Conservation (phyloP, 2,113 vertebrate genomes). For the Drymodes brunneopygia region DNA sequence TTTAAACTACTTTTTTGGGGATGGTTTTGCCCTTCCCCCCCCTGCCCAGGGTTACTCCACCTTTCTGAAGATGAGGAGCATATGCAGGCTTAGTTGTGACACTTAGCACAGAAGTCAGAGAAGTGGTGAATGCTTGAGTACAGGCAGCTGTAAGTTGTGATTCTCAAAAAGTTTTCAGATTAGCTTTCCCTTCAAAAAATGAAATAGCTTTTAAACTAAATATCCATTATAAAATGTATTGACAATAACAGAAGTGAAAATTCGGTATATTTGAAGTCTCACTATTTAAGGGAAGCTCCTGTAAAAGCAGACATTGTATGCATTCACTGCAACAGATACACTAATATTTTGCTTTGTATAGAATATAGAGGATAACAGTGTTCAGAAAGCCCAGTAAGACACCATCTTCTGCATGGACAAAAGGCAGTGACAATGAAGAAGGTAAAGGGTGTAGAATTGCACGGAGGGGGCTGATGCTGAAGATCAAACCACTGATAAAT, state of each 20-base stretch:
- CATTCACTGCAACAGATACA: neutral
- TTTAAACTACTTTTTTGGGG: neutral
- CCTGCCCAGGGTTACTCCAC: neutral
- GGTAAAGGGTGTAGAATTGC: neutral
- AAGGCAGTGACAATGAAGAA: neutral
- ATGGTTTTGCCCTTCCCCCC: accelerated
- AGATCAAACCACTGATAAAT: neutral
- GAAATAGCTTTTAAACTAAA: neutral
- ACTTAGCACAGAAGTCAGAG: neutral
- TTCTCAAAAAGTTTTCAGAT: neutral
- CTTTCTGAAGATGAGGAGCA: neutral
- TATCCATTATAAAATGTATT: neutral
- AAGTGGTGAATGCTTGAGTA: neutral
- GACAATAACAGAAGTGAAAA: neutral
- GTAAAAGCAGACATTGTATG: neutral
- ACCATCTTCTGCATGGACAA: neutral
- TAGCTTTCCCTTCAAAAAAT: neutral
- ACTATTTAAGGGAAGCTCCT: neutral
- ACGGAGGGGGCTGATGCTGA: neutral
- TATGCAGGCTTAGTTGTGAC: neutral
- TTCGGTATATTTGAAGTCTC: neutral
- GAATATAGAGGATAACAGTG: neutral
- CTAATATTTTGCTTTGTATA: neutral
- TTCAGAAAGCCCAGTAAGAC: neutral
- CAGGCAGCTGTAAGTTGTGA: neutral